Evolutionary conservation across 2,797 vertebrate species (phyloP).

Genomic region (Xenops minutus): DNA sequence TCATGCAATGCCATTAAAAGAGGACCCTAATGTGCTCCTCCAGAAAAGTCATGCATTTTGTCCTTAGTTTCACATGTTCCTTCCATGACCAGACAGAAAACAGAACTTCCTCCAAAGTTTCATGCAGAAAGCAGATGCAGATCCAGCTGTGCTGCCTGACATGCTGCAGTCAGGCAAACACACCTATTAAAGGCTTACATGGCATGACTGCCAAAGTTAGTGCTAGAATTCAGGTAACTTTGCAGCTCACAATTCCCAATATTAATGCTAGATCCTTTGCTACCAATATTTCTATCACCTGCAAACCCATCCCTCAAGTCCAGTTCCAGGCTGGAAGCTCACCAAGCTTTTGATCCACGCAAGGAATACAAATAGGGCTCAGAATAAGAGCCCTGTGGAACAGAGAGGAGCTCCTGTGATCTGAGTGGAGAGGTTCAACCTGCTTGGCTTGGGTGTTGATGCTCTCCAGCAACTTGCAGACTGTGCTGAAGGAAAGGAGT

Average conservation of each 20-base stretch:
- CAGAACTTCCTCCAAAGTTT: not conserved
- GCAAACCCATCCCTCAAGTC: not conserved
- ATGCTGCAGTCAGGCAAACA: not conserved
- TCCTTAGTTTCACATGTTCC: not conserved
- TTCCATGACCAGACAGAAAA: not conserved
- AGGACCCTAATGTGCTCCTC: not conserved
- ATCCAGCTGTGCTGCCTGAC: not conserved
- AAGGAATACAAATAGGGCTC: not conserved
- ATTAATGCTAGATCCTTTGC: not conserved
- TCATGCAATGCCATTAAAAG: not conserved
- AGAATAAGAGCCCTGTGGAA: not conserved
- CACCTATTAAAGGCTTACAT: not conserved
- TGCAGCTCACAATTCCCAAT: not conserved
- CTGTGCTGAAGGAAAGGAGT: not conserved
- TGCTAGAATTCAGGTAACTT: not conserved
- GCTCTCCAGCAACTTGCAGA: not conserved
- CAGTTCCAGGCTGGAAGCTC: not conserved
- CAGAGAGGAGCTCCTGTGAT: not conserved
- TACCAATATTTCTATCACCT: not conserved
- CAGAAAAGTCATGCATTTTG: not conserved
- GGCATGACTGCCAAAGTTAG: not conserved
- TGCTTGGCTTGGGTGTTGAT: not conserved
- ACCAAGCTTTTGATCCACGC: not conserved
- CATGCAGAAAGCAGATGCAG: not conserved
- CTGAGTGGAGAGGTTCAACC: not conserved